Evolutionary conservation across 2,113 vertebrate genomes (phyloP).

Genomic region (Lasiurus borealis): DNA sequence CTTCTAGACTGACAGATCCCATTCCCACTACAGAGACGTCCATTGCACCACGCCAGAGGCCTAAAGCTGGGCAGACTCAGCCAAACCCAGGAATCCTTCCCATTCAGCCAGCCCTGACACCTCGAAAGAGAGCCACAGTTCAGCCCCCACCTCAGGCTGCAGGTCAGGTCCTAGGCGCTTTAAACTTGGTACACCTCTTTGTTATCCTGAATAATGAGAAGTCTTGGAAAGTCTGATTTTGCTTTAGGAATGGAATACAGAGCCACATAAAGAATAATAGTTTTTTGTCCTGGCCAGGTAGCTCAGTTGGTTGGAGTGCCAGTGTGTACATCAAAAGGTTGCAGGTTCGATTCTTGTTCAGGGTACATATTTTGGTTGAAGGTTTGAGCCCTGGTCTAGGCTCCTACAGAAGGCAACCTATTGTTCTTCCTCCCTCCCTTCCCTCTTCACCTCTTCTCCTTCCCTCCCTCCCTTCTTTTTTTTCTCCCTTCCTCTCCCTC

Average conservation of each 20-base stretch:
- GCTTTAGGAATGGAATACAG: neutral
- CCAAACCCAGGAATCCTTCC: constrained; percentile 96
- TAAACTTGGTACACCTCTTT: neutral
- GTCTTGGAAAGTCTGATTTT: neutral
- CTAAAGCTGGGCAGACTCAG: constrained; percentile 96
- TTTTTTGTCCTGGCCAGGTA: neutral
- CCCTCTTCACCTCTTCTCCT: rapidly evolving
- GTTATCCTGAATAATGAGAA: neutral
- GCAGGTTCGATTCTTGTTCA: neutral
- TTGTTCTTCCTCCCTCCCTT: neutral
- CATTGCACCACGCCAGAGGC: constrained; percentile 97
- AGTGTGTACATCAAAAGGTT: neutral
- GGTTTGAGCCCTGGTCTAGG: neutral
- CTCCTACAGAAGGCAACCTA: neutral
- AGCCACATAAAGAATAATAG: neutral
- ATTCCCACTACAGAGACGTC: constrained; percentile 96
- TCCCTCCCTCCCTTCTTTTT: neutral
- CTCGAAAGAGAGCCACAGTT: constrained; percentile 93
- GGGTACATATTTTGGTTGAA: neutral
- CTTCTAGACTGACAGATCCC: constrained; percentile 94
- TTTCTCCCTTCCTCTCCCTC: neutral
- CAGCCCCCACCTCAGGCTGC: constrained; percentile 85
- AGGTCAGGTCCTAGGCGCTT: constrained; percentile 72
- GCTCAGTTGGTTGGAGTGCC: neutral
- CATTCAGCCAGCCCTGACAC: constrained; percentile 96